These are phyloP conservation scores for Natator depressus DNA, from an alignment of 2,113 vertebrate species.

Conservation along the genomic window DNA sequence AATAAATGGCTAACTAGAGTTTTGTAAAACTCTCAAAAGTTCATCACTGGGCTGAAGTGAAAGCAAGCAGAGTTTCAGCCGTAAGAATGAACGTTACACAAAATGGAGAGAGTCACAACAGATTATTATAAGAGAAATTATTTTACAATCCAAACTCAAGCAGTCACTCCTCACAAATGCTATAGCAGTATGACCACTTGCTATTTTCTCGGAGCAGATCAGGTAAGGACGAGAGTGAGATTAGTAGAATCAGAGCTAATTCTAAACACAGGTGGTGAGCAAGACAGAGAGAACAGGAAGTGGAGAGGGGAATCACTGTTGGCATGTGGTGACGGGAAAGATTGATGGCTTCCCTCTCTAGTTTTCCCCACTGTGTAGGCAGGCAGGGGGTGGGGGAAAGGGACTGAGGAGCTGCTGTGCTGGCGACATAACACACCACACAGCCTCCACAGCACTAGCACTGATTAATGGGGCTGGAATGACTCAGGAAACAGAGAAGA, in stretches of 20 bases:
- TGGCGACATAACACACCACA: slow-evolving; percentile 85
- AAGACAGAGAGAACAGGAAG: slow-evolving; percentile 76
- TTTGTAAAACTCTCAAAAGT: neutral
- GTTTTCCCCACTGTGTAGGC: slow-evolving; percentile 88
- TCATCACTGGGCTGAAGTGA: neutral
- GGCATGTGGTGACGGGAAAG: slow-evolving; percentile 90
- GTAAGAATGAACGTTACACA: neutral
- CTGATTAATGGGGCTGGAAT: slow-evolving; percentile 96
- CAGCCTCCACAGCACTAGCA: slow-evolving; percentile 80
- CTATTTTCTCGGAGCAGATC: slow-evolving; percentile 44
- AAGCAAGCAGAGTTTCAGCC: neutral
- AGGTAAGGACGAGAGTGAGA: slow-evolving; percentile 76
- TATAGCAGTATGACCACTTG: neutral
- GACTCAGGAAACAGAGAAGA: slow-evolving; percentile 74
- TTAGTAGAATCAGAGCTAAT: slow-evolving; percentile 72
- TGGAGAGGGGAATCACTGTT: slow-evolving; percentile 80
- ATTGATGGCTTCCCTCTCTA: slow-evolving; percentile 98
- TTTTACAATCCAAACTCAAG: neutral
- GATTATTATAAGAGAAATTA: slow-evolving; percentile 37
- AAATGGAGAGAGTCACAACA: neutral
- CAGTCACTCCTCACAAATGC: slow-evolving; percentile 3
- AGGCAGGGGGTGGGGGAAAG: slow-evolving; percentile 81
- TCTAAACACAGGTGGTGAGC: slow-evolving; percentile 83
- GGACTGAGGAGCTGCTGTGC: slow-evolving; percentile 76
- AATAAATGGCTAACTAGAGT: neutral